A percentile compares a stretch with the other conserved stretches of the same genome.
phyloP scores from a whole-genome alignment of 1,140 invertebrate species.

The Drosophila kepulauana region DNA sequence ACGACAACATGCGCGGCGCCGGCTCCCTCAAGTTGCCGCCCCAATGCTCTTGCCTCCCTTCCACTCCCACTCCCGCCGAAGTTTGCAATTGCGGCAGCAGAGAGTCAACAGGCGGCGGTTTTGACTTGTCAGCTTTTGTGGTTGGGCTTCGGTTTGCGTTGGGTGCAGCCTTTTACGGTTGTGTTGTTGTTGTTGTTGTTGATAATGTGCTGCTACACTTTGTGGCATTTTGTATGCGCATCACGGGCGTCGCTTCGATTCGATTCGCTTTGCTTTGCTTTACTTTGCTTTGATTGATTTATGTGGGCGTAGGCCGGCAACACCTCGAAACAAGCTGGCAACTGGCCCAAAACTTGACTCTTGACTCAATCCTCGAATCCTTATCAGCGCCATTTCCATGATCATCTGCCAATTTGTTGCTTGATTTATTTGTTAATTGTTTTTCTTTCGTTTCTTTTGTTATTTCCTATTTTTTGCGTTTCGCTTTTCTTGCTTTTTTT shows the following conservation, averaged over 20 bases:
- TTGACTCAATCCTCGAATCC: slow-evolving; percentile 17
- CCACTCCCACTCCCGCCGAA: background rate
- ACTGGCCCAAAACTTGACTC: slow-evolving; percentile 44
- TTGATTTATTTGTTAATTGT: slow-evolving; percentile 29
- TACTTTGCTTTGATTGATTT: slow-evolving; percentile 33
- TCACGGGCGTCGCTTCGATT: background rate
- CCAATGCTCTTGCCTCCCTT: background rate
- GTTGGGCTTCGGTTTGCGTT: slow-evolving; percentile 31
- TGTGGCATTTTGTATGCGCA: slow-evolving; percentile 40
- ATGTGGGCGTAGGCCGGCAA: slow-evolving; percentile 3
- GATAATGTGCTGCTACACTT: slow-evolving; percentile 41
- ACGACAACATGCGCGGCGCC: slow-evolving; percentile 21
- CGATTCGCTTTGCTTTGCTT: background rate
- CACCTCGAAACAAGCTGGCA: slow-evolving; percentile 45
- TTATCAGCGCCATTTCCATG: slow-evolving; percentile 57
- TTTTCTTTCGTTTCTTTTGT: slow-evolving; percentile 12
- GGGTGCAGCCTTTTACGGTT: slow-evolving; percentile 40
- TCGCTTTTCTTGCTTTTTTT: background rate
- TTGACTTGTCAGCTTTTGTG: slow-evolving; percentile 36
- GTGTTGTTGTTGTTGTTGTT: no score
- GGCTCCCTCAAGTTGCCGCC: background rate
- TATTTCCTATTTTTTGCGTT: slow-evolving; percentile 1
- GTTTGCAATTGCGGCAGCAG: slow-evolving; percentile 12
- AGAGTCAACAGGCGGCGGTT: slow-evolving; percentile 30
- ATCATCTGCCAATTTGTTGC: slow-evolving; percentile 56